Evolutionary conservation across 2,797 vertebrate species (phyloP).

Genomic region (Epinephelus coioides): DNA sequence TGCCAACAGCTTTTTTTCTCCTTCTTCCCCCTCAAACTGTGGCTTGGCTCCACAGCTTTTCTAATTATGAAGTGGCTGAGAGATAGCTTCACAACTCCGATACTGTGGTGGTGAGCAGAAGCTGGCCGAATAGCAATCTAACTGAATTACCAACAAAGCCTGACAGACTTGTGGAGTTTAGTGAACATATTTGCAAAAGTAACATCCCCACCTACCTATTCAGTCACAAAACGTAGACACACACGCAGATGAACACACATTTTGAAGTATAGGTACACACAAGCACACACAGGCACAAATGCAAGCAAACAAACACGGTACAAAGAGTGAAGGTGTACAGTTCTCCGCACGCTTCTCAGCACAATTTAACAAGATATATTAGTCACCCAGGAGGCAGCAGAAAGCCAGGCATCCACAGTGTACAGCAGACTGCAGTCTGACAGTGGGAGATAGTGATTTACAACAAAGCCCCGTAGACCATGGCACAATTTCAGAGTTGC

Average conservation of each 20-base stretch:
- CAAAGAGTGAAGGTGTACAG: constrained; percentile 71
- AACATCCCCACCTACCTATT: constrained; percentile 49
- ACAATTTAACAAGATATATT: constrained; percentile 83
- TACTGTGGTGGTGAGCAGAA: constrained; percentile 39
- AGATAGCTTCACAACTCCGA: constrained; percentile 68
- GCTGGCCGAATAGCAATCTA: constrained; percentile 56
- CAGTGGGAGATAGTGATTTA: constrained; percentile 81
- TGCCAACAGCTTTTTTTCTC: constrained; percentile 67
- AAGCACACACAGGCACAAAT: constrained; percentile 22
- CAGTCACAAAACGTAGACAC: constrained; percentile 16
- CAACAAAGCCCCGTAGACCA: constrained; percentile 78
- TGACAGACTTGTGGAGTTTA: constrained; percentile 66
- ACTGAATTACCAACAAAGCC: constrained; percentile 70
- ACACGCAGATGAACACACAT: constrained; percentile 11
- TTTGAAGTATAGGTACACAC: constrained; percentile 15
- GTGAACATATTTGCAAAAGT: constrained; percentile 52
- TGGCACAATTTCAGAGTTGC: constrained; percentile 75
- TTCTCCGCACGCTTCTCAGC: constrained; percentile 73
- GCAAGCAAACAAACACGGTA: constrained; percentile 63
- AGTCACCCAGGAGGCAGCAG: constrained; percentile 77
- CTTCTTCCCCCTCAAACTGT: constrained; percentile 67
- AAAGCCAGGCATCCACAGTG: constrained; percentile 66
- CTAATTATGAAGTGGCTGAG: constrained; percentile 79
- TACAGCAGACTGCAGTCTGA: constrained; percentile 73
- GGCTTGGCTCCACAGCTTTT: constrained; percentile 74